phyloP scores from a whole-genome alignment of 2,113 vertebrate species.

The Sisor rabdophorus region DNA sequence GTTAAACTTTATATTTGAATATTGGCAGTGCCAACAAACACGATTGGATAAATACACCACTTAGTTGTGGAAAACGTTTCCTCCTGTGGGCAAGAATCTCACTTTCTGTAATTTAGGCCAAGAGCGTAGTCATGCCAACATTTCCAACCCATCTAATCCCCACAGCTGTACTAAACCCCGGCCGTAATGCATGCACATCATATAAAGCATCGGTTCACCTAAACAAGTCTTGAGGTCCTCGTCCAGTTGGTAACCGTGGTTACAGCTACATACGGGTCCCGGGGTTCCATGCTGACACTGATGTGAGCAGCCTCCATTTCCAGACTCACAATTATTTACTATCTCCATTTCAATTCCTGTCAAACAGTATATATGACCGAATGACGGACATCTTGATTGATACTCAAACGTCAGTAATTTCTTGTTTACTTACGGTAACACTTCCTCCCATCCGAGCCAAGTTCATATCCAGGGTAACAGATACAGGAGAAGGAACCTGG shows the following conservation, averaged over 20 bases:
- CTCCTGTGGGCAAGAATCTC: no score
- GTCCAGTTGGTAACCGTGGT: constrained; percentile 76
- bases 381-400: not conserved
- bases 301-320: constrained; percentile 87
- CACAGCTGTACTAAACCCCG: not conserved
- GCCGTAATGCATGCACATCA: not conserved
- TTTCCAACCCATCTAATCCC: no score
- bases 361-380: not conserved
- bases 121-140: no score
- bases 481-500: constrained; percentile 83
- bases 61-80: no score
- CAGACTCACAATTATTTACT: constrained; percentile 85
- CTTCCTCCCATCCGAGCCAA: constrained; percentile 81
- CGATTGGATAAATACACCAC: no score
- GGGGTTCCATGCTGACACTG: constrained; percentile 79
- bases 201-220: constrained; percentile 66
- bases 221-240: constrained; percentile 81
- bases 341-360: constrained; percentile 96
- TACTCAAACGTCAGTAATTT: not conserved
- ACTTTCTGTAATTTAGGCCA: no score
- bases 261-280: constrained; percentile 82
- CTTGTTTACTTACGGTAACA: constrained; percentile 83
- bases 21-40: no score
- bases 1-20: no score
- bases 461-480: constrained; percentile 83